phyloP scores from a whole-genome alignment of 2,888 invertebrate genomes.

The Eustalomyia histrio region DNA sequence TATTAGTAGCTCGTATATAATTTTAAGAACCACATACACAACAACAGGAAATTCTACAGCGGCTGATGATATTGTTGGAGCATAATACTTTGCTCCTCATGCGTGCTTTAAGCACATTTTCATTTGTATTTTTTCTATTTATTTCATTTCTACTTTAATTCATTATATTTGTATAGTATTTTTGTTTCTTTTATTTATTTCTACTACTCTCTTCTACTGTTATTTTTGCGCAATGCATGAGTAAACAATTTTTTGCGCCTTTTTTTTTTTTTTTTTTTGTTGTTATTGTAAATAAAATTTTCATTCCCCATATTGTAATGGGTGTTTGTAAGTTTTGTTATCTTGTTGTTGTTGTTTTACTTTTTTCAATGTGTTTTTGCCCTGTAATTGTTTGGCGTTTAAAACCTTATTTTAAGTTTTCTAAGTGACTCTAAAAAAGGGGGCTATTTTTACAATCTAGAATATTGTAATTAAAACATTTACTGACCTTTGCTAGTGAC shows the following conservation, averaged over 20 bases:
- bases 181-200: conserved; percentile 13
- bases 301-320: conserved; percentile 3
- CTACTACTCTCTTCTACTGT: conserved; percentile 32
- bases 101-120: conserved; percentile 3
- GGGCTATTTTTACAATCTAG: not conserved
- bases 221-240: conserved; percentile 58
- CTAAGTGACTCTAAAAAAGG: not conserved
- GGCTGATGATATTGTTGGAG: not conserved
- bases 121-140: conserved; percentile 1
- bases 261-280: conserved; percentile 42
- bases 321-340: not conserved
- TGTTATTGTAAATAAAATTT: conserved; percentile 10
- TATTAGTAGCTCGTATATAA: not conserved
- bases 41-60: not conserved
- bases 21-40: conserved; percentile 9
- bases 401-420: not conserved
- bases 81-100: conserved; percentile 16
- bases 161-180: conserved; percentile 15
- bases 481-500: conserved; percentile 28
- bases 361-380: not conserved
- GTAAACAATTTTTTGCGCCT: conserved; percentile 56
- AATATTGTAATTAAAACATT: conserved; percentile 25
- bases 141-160: conserved; percentile 10
- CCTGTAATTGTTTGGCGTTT: not conserved
- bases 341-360: conserved; percentile 1